A percentile compares a stretch with the other conserved stretches of the same genome.
Conservation (phyloP, 1,140 invertebrate genomes). For the Potamilus streckersoni region DNA sequence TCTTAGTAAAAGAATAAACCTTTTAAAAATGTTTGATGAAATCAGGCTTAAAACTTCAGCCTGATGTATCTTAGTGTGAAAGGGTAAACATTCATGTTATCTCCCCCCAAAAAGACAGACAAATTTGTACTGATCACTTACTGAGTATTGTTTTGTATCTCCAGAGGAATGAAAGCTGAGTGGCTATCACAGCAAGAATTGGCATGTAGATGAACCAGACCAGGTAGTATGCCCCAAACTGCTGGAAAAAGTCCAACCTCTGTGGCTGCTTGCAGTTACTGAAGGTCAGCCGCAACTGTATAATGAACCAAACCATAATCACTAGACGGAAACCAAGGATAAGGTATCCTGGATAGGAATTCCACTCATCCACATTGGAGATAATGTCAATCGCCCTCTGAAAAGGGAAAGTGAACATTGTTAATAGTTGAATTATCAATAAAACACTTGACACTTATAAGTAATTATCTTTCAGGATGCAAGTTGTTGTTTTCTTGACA, state of each 20-base stretch:
- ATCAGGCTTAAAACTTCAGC: no score
- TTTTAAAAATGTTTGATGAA: no score
- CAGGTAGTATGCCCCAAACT: constrained; percentile 95
- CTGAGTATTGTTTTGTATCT: constrained; percentile 93
- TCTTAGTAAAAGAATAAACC: no score
- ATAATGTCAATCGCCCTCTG: constrained; percentile 96
- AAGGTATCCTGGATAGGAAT: constrained; percentile 96
- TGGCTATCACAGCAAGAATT: constrained; percentile 90
- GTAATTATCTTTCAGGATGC: background rate
- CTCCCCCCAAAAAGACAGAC: no score
- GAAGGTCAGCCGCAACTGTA: constrained; percentile 79
- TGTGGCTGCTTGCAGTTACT: constrained; percentile 71
- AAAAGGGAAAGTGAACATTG: constrained; percentile 18
- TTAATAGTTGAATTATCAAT: background rate
- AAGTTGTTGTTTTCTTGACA: background rate
- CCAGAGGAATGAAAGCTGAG: constrained; percentile 94
- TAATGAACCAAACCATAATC: constrained; percentile 96
- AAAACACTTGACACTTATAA: background rate
- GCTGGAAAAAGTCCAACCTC: constrained; percentile 91
- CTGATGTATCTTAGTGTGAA: no score
- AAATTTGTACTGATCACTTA: constrained; percentile 68
- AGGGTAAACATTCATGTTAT: no score
- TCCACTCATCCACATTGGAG: constrained; percentile 96
- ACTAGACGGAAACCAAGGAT: constrained; percentile 86
- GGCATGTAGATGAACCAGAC: constrained; percentile 99